Evolutionary conservation across 2,113 vertebrate species (phyloP).

Genomic region (Etheostoma spectabile): DNA sequence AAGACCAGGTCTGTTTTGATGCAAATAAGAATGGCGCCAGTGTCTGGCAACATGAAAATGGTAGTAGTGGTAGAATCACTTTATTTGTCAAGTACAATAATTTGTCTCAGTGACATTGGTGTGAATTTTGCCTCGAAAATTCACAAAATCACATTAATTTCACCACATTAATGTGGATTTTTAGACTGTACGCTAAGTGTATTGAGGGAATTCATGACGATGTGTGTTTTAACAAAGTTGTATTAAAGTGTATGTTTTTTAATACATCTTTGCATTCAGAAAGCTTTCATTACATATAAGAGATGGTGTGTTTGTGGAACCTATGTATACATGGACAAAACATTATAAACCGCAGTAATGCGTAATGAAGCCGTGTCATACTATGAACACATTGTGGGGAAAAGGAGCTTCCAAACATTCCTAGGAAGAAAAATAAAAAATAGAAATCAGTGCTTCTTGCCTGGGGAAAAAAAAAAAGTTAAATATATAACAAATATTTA

Average conservation of each 20-base stretch:
- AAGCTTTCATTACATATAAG: background rate
- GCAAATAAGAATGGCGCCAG: constrained; percentile 10
- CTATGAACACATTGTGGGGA: background rate
- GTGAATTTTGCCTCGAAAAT: background rate
- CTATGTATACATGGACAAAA: background rate
- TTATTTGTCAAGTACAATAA: background rate
- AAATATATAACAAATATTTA: background rate
- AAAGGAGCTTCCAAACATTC: background rate
- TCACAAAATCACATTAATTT: background rate
- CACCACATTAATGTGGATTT: background rate
- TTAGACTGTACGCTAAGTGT: background rate
- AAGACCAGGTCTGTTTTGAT: constrained; percentile 32
- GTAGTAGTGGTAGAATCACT: background rate
- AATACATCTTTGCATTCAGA: background rate
- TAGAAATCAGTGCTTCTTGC: background rate
- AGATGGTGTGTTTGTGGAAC: background rate
- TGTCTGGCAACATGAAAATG: background rate
- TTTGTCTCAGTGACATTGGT: background rate
- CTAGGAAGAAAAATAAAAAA: background rate
- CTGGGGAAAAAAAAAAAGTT: background rate
- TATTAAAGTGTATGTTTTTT: background rate
- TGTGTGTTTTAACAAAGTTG: background rate
- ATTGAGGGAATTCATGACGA: background rate
- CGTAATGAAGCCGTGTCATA: background rate
- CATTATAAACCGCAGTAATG: too few species aligned